Evolutionary conservation across 1,140 invertebrate species (phyloP).

Genomic region (Nymphalis io): DNA sequence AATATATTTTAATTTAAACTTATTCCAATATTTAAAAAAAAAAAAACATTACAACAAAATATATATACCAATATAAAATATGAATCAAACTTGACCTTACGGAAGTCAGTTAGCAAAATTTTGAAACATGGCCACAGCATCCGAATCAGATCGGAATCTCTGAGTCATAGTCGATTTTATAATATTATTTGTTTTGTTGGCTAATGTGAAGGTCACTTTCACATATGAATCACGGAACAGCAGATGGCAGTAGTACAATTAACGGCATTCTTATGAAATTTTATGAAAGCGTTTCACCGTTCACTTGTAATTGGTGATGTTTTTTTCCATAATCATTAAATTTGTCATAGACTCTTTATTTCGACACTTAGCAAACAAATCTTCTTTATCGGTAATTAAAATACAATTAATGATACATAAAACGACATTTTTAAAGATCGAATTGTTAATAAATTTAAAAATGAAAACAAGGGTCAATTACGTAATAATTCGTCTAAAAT

Average conservation of each 20-base stretch:
- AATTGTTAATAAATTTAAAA: no score
- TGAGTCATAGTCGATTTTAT: slow-evolving; percentile 36
- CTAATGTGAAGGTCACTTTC: slow-evolving; percentile 62
- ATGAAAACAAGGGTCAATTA: no score
- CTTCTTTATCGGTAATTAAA: no score
- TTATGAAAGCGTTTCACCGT: not conserved
- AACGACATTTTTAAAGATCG: no score
- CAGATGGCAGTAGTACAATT: slow-evolving; percentile 21
- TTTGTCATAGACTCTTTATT: not conserved
- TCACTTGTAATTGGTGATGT: not conserved
- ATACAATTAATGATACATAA: no score
- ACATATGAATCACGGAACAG: slow-evolving; percentile 34
- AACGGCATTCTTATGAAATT: slow-evolving; percentile 30
- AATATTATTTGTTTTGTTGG: slow-evolving; percentile 42
- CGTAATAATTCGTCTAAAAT: no score
- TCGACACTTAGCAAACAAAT: not conserved
- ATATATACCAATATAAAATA: not conserved
- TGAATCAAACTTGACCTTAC: slow-evolving; percentile 7
- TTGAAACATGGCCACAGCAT: slow-evolving; percentile 28
- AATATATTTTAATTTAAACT: no score
- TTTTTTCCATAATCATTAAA: not conserved
- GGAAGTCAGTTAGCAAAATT: slow-evolving; percentile 22
- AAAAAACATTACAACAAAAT: not conserved
- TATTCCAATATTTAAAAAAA: no score
- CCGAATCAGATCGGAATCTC: slow-evolving; percentile 33